These are phyloP conservation scores for Bos javanicus DNA, from an alignment of 2,113 vertebrate genomes.

Conservation along the genomic window DNA sequence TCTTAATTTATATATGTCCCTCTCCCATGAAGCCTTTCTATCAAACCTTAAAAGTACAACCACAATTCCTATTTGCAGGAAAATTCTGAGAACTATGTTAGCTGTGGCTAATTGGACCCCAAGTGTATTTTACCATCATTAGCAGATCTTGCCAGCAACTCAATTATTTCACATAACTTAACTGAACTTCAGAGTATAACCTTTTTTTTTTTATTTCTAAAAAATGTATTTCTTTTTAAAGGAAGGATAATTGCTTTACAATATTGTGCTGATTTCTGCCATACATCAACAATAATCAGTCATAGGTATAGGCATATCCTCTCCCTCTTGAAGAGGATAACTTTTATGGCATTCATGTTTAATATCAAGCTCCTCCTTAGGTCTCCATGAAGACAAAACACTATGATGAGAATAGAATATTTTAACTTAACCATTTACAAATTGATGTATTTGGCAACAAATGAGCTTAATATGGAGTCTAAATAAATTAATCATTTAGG, in stretches of 20 bases:
- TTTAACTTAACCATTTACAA: neutral
- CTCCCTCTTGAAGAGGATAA: neutral
- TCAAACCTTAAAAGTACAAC: neutral
- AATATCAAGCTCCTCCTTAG: neutral
- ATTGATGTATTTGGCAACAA: neutral
- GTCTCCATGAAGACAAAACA: neutral
- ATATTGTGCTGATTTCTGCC: no score
- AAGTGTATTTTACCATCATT: neutral
- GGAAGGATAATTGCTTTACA: no score
- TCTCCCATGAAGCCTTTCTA: neutral
- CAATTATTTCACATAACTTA: slow-evolving; percentile 15
- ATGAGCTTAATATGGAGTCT: neutral
- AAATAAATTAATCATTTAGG: neutral
- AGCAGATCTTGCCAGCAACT: neutral
- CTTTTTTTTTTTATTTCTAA: neutral
- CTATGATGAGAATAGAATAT: neutral
- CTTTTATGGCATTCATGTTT: neutral
- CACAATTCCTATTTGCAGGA: neutral
- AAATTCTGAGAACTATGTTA: neutral
- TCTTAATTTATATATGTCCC: neutral
- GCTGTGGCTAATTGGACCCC: slow-evolving; percentile 40
- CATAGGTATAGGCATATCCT: neutral
- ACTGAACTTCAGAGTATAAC: neutral
- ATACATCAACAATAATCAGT: no score
- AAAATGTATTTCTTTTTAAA: no score